Evolutionary conservation across 2,888 invertebrate species (phyloP), one percentile per base, ranked within the genome.

Genomic region (Drosophila mulleri): DNA sequence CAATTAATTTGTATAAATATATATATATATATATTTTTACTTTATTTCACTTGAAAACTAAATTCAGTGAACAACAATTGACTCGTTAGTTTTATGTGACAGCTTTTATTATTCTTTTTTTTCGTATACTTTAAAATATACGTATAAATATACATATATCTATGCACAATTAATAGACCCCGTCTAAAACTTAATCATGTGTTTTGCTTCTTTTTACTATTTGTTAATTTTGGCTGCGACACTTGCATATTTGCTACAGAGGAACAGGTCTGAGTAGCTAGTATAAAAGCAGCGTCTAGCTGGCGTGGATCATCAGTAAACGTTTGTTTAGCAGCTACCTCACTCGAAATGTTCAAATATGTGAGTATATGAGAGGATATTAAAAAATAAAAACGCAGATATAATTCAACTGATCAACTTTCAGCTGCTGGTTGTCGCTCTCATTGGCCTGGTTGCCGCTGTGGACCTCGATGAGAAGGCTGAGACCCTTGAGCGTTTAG

Each of bases 331-430:
- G 44, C 58, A 57, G 60, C 52, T 52, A 64, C 23, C 16, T 41
- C 47, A 37, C 18, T 42, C 50, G 67, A 64, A 52, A 84, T 84
- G 84, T 82, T 82, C 78, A 84, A 84, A 62, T 39, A 73, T 71
- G 80, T 80, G 58, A 78, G 78, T 80, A 50, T 29, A 29, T 14
- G 1, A 11, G 11, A 2, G 23, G 32, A 18, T 16, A 11, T 4
- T 29, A 9, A 0, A 16, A 18, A 20, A n/a, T 14, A 18, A 6
- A 6, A 12, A 35, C 4, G 26, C 6, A 23, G n/a, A 12, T 45
- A 35, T n/a, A 26, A 14, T 35, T 8, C 2, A 20, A 35, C 16
- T 87, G 78, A 42, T 12, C 9, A 50, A 20, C 9, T 64, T 68
- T 29, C 57, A 90, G 88, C 50, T 88, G 56, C 59, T 83, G 32